Evolutionary conservation across 2,888 invertebrate genomes (phyloP).

Genomic region (Drosophila tanythrix): DNA sequence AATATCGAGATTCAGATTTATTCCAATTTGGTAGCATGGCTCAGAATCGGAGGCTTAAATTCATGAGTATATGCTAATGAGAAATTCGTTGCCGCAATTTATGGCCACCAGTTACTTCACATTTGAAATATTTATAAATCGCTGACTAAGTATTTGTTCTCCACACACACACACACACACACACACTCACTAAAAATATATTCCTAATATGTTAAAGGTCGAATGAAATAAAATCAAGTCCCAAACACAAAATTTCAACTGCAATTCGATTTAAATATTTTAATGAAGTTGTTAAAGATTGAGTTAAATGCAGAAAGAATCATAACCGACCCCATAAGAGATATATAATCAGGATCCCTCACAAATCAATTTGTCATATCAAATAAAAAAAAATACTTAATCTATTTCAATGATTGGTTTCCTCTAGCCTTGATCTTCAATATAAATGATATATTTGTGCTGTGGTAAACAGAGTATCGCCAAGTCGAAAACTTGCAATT

Average conservation of each 20-base stretch:
- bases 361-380: neutral
- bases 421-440: neutral
- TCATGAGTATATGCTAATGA: slow-evolving; percentile 3
- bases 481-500: neutral
- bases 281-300: neutral
- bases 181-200: neutral
- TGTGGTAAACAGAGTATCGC: neutral
- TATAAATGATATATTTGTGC: neutral
- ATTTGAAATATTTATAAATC: neutral
- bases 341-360: neutral
- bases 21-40: slow-evolving; percentile 20
- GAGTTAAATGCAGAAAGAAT: neutral
- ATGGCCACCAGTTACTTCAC: neutral
- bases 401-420: neutral
- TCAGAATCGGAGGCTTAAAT: slow-evolving; percentile 11
- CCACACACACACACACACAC: neutral
- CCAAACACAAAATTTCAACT: neutral
- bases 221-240: neutral
- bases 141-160: neutral
- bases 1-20: slow-evolving; percentile 4
- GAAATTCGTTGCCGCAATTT: neutral
- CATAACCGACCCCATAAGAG: neutral
- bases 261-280: neutral
- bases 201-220: neutral
- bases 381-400: neutral